Percentiles rank a stretch among this genome's conserved stretches.
Conservation (phyloP, 2,888 invertebrate genomes). For the Rotaria magnacalcarata region DNA sequence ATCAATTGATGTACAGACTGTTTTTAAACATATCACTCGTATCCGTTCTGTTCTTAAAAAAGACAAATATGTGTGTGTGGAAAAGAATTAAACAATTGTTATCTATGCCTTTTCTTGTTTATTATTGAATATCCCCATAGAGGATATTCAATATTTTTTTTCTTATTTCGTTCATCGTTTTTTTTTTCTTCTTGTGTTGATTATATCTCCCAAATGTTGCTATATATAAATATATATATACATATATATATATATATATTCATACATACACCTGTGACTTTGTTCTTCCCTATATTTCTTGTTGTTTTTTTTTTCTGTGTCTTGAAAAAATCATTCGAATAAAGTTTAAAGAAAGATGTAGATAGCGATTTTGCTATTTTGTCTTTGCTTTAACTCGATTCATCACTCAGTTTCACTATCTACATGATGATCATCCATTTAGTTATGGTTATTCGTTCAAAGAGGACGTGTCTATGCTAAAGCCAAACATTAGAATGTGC, state of each 20-base stretch:
- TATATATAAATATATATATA: neutral
- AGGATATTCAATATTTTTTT: neutral
- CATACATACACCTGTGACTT: neutral
- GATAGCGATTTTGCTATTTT: neutral
- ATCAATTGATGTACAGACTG: conserved; percentile 2
- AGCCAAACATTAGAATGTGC: too few species aligned
- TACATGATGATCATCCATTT: too few species aligned
- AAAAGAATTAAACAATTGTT: neutral
- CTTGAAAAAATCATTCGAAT: neutral
- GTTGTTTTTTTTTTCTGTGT: neutral
- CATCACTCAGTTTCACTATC: too few species aligned
- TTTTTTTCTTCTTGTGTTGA: neutral
- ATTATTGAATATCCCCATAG: neutral
- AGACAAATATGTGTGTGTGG: neutral
- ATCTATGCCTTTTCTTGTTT: neutral
- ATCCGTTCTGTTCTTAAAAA: neutral
- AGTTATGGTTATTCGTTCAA: too few species aligned
- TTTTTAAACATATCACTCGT: conserved; percentile 1
- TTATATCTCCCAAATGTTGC: neutral
- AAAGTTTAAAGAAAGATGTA: neutral
- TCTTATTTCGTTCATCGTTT: neutral
- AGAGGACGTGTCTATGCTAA: too few species aligned
- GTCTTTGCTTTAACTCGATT: too few species aligned
- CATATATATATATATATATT: too few species aligned
- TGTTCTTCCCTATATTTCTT: neutral